These are phyloP conservation scores for Drepanosiphum platanoidis DNA, from an alignment of 2,888 invertebrate species.

Conservation along the genomic window DNA sequence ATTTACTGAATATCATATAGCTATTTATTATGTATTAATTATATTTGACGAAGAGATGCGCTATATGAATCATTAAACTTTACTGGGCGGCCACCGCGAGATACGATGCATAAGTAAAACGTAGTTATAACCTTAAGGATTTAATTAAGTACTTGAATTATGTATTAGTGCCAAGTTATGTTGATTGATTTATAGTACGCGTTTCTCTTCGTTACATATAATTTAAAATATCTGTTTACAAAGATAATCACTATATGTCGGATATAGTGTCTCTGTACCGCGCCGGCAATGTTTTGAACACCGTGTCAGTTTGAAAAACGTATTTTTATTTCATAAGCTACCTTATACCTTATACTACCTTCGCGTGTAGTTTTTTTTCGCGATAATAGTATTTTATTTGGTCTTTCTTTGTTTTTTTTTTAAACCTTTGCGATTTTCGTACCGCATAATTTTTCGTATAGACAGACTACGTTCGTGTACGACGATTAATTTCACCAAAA, in stretches of 20 bases:
- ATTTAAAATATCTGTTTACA: not conserved
- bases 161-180: not conserved
- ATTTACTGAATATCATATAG: not conserved
- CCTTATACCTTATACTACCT: not conserved
- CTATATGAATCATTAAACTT: not conserved
- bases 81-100: not conserved
- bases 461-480: no score
- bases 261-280: no score
- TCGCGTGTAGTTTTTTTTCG: not conserved
- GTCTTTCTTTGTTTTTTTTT: no score
- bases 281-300: no score
- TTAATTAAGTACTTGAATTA: not conserved
- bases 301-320: no score
- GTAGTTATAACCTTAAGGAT: not conserved
- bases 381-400: no score
- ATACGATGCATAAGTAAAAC: not conserved
- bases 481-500: no score
- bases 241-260: not conserved
- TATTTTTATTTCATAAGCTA: not conserved
- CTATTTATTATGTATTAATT: not conserved
- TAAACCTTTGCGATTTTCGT: no score
- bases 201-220: not conserved
- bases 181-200: constrained; percentile 4
- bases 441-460: no score
- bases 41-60: not conserved